Percentiles rank a stretch among this genome's conserved stretches.
These are phyloP conservation scores for Scyliorhinus canicula DNA, from an alignment of 2,797 vertebrate genomes.

Conservation along the genomic window DNA sequence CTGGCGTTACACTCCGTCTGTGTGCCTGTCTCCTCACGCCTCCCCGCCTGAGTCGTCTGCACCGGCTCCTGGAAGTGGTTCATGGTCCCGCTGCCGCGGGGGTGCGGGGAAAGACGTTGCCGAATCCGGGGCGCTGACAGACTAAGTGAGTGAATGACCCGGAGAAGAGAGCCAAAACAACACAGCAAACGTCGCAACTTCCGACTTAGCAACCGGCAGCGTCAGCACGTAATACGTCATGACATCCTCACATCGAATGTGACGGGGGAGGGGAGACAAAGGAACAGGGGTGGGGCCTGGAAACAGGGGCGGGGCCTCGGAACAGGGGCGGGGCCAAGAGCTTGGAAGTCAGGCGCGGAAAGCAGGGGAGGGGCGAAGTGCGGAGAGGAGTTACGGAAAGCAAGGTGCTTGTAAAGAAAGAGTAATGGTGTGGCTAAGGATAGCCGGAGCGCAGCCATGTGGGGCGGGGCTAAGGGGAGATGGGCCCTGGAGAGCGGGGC, in stretches of 20 bases:
- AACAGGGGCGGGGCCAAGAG: neutral
- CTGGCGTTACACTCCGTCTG: constrained; percentile 8
- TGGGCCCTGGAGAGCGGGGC: no score
- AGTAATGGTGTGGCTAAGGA: no score
- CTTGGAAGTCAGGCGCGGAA: neutral
- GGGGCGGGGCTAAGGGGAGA: no score
- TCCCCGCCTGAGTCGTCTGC: neutral
- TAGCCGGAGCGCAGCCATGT: no score
- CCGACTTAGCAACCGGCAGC: neutral
- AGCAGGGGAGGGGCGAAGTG: neutral
- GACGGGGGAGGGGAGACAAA: neutral
- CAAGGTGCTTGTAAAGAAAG: no score
- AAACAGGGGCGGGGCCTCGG: no score
- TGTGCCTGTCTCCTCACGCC: neutral
- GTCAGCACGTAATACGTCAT: neutral
- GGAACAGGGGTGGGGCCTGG: no score
- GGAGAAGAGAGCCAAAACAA: neutral
- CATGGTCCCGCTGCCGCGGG: neutral
- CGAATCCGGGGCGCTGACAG: neutral
- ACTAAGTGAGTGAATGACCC: neutral
- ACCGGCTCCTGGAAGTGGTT: no score
- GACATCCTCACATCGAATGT: no score
- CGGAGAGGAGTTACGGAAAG: no score
- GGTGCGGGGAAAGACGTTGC: no score
- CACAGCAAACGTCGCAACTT: neutral